A percentile compares a stretch with the other conserved stretches of the same genome.
Conservation (phyloP, 2,113 vertebrate species). For the Microcebus ravelobensis region DNA sequence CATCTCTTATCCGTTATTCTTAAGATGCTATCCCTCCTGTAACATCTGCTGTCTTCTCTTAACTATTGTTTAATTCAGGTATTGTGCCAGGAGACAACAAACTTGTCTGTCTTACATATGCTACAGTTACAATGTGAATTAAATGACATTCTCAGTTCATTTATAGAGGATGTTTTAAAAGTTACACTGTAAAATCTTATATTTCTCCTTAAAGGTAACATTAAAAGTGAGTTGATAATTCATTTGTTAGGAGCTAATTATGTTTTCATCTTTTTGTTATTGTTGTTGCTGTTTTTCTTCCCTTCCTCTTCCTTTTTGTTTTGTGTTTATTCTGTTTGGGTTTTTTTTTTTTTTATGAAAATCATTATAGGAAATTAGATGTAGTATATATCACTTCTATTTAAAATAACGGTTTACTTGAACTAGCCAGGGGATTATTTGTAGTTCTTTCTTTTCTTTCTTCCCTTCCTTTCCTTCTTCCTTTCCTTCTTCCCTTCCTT, state of each 20-base stretch:
- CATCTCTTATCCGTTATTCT: neutral
- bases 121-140: neutral
- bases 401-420: neutral
- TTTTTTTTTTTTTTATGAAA: neutral
- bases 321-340: neutral
- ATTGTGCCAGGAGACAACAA: neutral
- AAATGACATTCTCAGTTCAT: neutral
- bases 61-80: neutral
- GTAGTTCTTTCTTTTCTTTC: neutral
- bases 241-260: neutral
- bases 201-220: constrained; percentile 19
- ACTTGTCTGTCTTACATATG: neutral
- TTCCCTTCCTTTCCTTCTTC: too few relatives aligned
- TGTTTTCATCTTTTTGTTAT: neutral
- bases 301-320: neutral
- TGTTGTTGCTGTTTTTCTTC: neutral
- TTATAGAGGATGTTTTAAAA: neutral
- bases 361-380: neutral
- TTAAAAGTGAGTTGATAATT: neutral
- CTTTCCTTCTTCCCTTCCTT: too few relatives aligned
- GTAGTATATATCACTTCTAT: neutral
- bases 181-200: neutral
- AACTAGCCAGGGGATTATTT: neutral
- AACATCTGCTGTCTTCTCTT: neutral
- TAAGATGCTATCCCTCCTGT: neutral